Conservation (phyloP, 2,113 vertebrate genomes). For the Grus americana region DNA sequence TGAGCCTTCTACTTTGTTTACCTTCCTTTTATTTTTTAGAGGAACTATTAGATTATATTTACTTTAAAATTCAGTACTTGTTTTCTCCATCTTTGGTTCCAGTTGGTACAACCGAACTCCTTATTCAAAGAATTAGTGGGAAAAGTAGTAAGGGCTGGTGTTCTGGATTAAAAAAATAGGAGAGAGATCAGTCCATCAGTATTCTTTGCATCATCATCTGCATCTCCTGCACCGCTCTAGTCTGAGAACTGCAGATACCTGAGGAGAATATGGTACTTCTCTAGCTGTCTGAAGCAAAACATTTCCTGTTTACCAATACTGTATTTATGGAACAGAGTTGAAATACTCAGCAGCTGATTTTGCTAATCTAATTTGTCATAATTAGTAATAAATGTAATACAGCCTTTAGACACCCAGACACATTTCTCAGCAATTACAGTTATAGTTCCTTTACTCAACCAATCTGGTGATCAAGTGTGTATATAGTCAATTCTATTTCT, state of each 20-base stretch:
- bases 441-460: background rate
- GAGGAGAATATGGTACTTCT: background rate
- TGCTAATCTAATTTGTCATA: background rate
- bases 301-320: background rate
- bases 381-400: background rate
- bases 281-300: background rate
- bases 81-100: background rate
- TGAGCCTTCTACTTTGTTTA: background rate
- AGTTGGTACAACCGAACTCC: background rate
- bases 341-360: background rate
- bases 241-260: background rate
- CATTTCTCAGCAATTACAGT: background rate
- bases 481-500: accelerated
- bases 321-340: background rate
- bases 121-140: background rate
- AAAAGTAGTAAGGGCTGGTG: background rate
- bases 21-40: background rate
- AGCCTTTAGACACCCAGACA: background rate
- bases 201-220: background rate
- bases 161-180: background rate
- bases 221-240: background rate
- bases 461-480: background rate
- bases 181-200: accelerated
- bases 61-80: background rate
- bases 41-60: background rate